Percentiles rank a stretch among this genome's conserved stretches.
Evolutionary conservation across 35 echinoderm and acorn worm genomes (phyloP).

Genomic region (Acanthaster planci): DNA sequence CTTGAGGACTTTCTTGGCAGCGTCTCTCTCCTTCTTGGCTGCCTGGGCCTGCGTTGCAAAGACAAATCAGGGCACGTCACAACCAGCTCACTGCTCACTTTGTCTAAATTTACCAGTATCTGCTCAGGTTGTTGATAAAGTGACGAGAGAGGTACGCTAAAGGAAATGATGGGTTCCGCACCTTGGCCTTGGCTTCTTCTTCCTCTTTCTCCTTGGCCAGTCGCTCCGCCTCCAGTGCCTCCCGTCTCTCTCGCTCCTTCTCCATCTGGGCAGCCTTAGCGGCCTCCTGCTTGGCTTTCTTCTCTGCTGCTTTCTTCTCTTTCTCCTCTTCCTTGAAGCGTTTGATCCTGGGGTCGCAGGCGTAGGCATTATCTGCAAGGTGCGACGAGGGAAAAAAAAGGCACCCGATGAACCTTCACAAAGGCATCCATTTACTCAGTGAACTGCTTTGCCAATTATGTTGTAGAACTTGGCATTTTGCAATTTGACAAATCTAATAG

Average conservation of each 20-base stretch:
- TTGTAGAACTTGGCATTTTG: too few species aligned
- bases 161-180: too few species aligned
- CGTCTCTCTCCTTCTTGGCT: conserved; percentile 94
- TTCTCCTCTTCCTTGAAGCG: conserved; percentile 92
- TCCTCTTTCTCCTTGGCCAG: conserved; percentile 89
- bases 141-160: too few species aligned
- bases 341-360: conserved; percentile 97
- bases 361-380: conserved; percentile 85
- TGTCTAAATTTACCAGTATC: too few species aligned
- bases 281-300: conserved; percentile 93
- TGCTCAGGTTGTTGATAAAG: too few species aligned
- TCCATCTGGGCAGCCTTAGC: conserved; percentile 69
- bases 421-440: too few species aligned
- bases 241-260: conserved; percentile 82
- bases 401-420: background rate
- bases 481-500: too few species aligned
- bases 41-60: conserved; percentile 59
- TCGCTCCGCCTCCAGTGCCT: conserved; percentile 74
- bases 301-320: conserved; percentile 81
- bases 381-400: background rate
- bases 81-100: too few species aligned
- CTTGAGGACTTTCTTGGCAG: conserved; percentile 69
- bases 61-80: background rate
- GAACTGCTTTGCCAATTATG: too few species aligned
- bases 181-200: conserved; percentile 91